These are phyloP conservation scores for Drosophila micromelanica DNA, from an alignment of 1,140 invertebrate species.

Conservation along the genomic window DNA sequence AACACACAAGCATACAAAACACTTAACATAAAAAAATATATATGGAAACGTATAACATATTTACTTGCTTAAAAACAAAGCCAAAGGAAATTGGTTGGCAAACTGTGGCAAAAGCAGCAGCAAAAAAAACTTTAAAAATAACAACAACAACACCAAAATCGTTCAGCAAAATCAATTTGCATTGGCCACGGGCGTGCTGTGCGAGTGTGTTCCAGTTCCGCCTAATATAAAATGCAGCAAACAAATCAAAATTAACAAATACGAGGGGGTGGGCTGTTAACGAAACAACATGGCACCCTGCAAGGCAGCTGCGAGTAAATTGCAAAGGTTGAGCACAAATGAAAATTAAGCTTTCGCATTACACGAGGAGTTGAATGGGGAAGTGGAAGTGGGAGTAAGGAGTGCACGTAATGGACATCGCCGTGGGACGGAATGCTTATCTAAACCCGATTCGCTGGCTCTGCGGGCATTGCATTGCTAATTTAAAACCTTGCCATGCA, in stretches of 20 bases:
- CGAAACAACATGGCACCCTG: slow-evolving; percentile 25
- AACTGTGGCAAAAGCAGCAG: slow-evolving; percentile 54
- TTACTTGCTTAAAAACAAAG: slow-evolving; percentile 68
- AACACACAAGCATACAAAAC: slow-evolving; percentile 21
- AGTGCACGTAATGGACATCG: background rate
- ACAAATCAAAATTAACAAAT: slow-evolving; percentile 79
- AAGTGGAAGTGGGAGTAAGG: no score
- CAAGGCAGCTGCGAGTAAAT: slow-evolving; percentile 21
- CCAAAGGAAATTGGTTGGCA: slow-evolving; percentile 71
- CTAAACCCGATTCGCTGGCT: slow-evolving; percentile 20
- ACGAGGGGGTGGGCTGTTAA: slow-evolving; percentile 27
- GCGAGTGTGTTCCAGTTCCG: background rate
- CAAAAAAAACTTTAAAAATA: no score
- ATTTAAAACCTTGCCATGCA: slow-evolving; percentile 56
- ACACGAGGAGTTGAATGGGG: slow-evolving; percentile 10
- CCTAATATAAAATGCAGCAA: slow-evolving; percentile 62
- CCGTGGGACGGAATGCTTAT: slow-evolving; percentile 3
- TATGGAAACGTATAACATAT: slow-evolving; percentile 64
- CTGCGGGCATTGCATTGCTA: slow-evolving; percentile 13
- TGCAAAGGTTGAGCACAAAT: slow-evolving; percentile 47
- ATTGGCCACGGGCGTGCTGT: slow-evolving; percentile 18
- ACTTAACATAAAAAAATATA: slow-evolving; percentile 69
- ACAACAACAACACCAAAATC: slow-evolving; percentile 57
- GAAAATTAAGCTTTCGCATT: slow-evolving; percentile 56
- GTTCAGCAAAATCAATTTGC: slow-evolving; percentile 70